A percentile compares a stretch with the other conserved stretches of the same genome.
phyloP scores from a whole-genome alignment of 2,113 vertebrate genomes.

The Zosterops japonicus region DNA sequence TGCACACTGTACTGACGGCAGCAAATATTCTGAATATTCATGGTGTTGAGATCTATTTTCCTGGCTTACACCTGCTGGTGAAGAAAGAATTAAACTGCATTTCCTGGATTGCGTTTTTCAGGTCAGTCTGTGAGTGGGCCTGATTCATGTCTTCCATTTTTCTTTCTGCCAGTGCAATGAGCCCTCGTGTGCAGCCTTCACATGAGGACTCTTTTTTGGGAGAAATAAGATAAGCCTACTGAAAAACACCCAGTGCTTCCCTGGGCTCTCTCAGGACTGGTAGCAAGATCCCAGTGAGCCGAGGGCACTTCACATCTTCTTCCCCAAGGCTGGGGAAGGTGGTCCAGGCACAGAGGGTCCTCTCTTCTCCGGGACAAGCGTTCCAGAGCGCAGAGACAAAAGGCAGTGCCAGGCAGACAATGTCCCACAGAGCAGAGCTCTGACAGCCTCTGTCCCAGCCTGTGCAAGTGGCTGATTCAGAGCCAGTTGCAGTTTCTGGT shows the following conservation, averaged over 20 bases:
- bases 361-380: accelerated
- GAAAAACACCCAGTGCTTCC: background rate
- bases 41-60: background rate
- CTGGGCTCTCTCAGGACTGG: background rate
- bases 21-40: background rate
- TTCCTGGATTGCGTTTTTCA: background rate
- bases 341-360: background rate
- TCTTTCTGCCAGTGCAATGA: background rate
- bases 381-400: background rate
- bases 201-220: background rate
- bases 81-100: background rate
- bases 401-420: background rate
- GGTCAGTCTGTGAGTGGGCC: background rate
- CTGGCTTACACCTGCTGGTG: background rate
- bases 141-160: background rate
- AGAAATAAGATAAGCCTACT: background rate
- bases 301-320: background rate
- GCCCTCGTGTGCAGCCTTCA: accelerated
- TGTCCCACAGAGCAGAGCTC: background rate
- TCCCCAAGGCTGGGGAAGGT: accelerated
- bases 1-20: background rate
- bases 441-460: background rate
- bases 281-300: background rate
- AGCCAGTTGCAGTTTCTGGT: background rate
- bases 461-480: background rate